Conservation (phyloP, 2,888 invertebrate species). For the Diplazon laetatorius region DNA sequence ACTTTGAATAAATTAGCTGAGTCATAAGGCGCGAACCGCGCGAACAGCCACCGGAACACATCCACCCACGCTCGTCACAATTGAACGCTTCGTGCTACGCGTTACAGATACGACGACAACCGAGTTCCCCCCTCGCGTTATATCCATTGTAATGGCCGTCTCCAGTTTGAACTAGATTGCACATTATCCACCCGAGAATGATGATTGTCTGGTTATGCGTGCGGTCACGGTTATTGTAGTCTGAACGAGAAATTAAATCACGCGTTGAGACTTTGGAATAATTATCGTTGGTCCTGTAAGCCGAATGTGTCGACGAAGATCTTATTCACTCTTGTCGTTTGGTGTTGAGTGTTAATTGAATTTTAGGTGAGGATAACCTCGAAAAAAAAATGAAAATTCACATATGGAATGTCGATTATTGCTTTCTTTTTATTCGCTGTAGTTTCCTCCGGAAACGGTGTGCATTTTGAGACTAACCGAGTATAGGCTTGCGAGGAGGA, state of each 20-base stretch:
- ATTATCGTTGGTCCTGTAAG: not conserved
- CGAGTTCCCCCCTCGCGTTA: not conserved
- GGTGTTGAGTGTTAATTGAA: too few species aligned
- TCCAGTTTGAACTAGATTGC: conserved; percentile 57
- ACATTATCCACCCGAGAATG: conserved; percentile 48
- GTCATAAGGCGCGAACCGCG: conserved; percentile 68
- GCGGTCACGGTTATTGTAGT: not conserved
- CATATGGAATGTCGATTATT: conserved; percentile 3
- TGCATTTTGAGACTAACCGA: conserved; percentile 18
- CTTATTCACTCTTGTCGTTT: too few species aligned
- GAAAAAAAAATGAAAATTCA: not conserved
- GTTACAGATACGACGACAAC: conserved; percentile 54
- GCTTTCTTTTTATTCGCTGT: not conserved
- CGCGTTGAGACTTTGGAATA: not conserved
- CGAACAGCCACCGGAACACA: conserved; percentile 66
- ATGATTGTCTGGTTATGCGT: conserved; percentile 37
- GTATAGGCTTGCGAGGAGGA: conserved; percentile 25
- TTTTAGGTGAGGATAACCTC: too few species aligned
- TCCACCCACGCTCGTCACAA: conserved; percentile 63
- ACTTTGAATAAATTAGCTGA: conserved; percentile 77
- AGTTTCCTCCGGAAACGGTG: conserved; percentile 4
- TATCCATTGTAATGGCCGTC: conserved; percentile 53
- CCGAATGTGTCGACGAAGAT: too few species aligned
- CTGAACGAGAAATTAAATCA: conserved; percentile 19
- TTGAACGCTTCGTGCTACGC: conserved; percentile 58